Evolutionary conservation across 2,888 invertebrate species (phyloP).

Genomic region (Harpagoxenus sublaevis): DNA sequence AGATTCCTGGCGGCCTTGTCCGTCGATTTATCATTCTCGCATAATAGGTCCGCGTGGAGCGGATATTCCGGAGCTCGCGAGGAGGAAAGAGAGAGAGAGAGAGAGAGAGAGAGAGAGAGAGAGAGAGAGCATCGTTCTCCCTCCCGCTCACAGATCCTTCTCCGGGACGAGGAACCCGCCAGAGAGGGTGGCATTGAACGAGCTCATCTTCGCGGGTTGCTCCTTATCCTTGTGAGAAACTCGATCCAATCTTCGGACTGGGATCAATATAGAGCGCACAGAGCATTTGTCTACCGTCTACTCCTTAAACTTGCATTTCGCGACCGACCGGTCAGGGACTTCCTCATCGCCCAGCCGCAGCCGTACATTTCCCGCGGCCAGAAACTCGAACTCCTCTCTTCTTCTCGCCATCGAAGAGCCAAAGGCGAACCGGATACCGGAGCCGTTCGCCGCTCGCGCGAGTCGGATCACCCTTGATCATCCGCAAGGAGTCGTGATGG

Average conservation of each 20-base stretch:
- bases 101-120: conserved; percentile 56
- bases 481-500: conserved; percentile 58
- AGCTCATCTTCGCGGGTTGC: conserved; percentile 64
- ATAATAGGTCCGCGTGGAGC: conserved; percentile 69
- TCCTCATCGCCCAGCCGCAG: conserved; percentile 38
- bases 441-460: conserved; percentile 63
- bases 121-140: conserved; percentile 53
- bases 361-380: conserved; percentile 66
- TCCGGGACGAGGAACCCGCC: conserved; percentile 17
- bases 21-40: conserved; percentile 79
- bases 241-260: conserved; percentile 84
- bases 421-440: conserved; percentile 83
- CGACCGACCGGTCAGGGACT: conserved; percentile 59
- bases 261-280: conserved; percentile 85
- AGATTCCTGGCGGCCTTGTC: conserved; percentile 78
- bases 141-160: conserved; percentile 16
- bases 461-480: conserved; percentile 62
- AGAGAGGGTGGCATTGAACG: conserved; percentile 57
- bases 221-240: conserved; percentile 84
- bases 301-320: conserved; percentile 80
- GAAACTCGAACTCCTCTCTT: conserved; percentile 77
- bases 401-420: conserved; percentile 69
- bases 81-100: conserved; percentile 59
- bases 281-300: conserved; percentile 86
- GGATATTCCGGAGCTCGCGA: conserved; percentile 72